Conservation (phyloP, 2,113 vertebrate species). For the Antidorcas marsupialis region DNA sequence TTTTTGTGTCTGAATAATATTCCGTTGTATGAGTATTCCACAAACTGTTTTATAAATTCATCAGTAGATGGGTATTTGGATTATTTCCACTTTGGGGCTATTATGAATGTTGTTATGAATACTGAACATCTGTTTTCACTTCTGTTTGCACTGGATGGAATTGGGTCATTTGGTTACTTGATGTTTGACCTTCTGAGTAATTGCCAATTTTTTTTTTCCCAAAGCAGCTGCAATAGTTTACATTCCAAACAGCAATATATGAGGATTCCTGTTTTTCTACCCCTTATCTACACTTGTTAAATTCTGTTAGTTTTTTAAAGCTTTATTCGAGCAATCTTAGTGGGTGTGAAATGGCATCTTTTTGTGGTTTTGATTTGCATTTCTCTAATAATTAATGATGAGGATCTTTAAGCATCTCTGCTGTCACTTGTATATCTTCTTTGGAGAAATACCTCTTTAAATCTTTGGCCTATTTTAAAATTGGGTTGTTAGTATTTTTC, state of each 20-base stretch:
- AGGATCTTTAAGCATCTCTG: neutral
- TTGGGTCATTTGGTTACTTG: neutral
- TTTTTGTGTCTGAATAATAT: neutral
- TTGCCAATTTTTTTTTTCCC: neutral
- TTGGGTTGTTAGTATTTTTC: neutral
- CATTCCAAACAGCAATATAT: neutral
- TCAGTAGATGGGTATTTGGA: neutral
- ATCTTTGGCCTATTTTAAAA: neutral
- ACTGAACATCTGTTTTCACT: neutral
- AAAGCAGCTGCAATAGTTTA: neutral
- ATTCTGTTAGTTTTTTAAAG: neutral
- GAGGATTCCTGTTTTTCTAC: neutral
- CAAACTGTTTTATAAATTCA: neutral
- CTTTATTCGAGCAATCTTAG: neutral
- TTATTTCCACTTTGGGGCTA: neutral
- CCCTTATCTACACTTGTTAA: neutral
- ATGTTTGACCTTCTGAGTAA: neutral
- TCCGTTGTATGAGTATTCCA: neutral
- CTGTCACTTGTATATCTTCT: neutral
- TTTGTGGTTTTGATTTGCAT: neutral
- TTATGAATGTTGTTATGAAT: neutral
- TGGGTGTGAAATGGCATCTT: neutral
- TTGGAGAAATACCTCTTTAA: neutral
- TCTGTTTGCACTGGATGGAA: neutral
- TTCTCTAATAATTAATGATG: neutral